Base-by-base conservation (phyloP, 1,140 invertebrate species). In the Tetraneura akinire region DNA sequence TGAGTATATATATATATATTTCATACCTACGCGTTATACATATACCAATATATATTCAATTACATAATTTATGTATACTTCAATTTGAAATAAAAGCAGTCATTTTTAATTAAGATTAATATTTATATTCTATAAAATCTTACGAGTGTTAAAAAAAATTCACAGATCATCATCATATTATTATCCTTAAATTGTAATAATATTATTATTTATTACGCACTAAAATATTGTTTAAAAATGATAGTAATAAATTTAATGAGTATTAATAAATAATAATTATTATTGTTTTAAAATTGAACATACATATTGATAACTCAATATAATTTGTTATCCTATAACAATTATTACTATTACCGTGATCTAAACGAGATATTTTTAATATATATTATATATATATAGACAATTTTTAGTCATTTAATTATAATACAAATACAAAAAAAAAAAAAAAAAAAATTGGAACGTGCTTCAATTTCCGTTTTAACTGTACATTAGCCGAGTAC, bases 231-330 rank as follows among this genome's bases (percentile, higher is more conserved):
- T 78, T 78, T 60, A 78, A 71, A 78, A 78, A 78, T 78, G 29
- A 62, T 60, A 71, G 45, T 71, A 47, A 62, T 62, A 62, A 78
- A 78, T 57, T 62, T 57, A 60, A 78, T 42, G 57, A 78, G 55
- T 78, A 78, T 45, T 57, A 62, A 78, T 78, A 78, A 62, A 78
- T 78, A 78, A 78, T 60, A 32, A 62, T 78, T 45, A 62, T 78
- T 78, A 78, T 78, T 60, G 53, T 78, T 47, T 47, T 23, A 49
- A 71, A 71, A 71, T 71, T 71, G 68, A 74, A 78, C 74, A 47
- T 78, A 62, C n/a, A 55, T 47, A 62, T 62, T 32, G 51, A 76
- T 14, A 57, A 32, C 11, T 76, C 53, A 76, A 76, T 76, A 76
- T 32, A 37, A 76, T 57, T 42, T 45, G 55, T 60, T 78, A 62